A percentile compares a stretch with the other conserved stretches of the same genome.
Evolutionary conservation across 2,888 invertebrate species (phyloP).

Genomic region (Ochropleura leucogaster): DNA sequence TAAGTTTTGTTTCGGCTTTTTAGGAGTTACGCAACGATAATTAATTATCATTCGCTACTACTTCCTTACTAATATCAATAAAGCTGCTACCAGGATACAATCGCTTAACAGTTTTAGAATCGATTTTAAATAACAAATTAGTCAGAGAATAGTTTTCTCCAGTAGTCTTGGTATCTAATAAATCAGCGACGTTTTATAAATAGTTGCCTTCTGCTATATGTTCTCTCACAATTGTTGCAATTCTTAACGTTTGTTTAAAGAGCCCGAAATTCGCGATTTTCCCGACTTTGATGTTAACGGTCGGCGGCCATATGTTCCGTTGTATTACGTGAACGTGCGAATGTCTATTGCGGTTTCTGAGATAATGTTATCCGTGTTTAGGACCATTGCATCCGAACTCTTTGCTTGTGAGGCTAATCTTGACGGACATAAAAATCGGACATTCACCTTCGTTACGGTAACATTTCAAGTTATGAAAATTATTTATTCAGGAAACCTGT

Average conservation of each 20-base stretch:
- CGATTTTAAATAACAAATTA: not conserved
- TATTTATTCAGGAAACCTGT: constrained; percentile 56
- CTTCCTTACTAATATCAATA: constrained; percentile 33
- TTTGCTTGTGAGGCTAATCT: constrained; percentile 1
- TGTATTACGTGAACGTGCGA: constrained; percentile 54
- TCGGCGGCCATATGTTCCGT: constrained; percentile 45
- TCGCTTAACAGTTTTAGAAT: constrained; percentile 8
- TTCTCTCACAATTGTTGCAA: constrained; percentile 42
- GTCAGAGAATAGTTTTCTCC: constrained; percentile 8
- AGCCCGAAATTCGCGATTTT: constrained; percentile 27
- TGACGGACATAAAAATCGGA: constrained; percentile 63
- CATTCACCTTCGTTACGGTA: constrained; percentile 67
- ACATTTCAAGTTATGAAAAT: constrained; percentile 44
- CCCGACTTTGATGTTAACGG: constrained; percentile 46
- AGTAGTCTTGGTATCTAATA: constrained; percentile 19
- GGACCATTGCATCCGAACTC: constrained; percentile 6
- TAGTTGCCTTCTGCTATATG: constrained; percentile 34
- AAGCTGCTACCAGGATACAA: constrained; percentile 3
- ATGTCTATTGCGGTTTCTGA: constrained; percentile 36
- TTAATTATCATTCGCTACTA: constrained; percentile 26
- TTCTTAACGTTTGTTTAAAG: constrained; percentile 36
- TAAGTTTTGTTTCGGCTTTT: constrained; percentile 49
- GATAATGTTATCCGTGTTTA: constrained; percentile 32
- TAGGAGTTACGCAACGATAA: constrained; percentile 34
- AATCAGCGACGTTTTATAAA: constrained; percentile 23